A percentile compares a stretch with the other conserved stretches of the same genome.
Evolutionary conservation across 2,888 invertebrate genomes (phyloP).

Genomic region (Heliconius hortense): DNA sequence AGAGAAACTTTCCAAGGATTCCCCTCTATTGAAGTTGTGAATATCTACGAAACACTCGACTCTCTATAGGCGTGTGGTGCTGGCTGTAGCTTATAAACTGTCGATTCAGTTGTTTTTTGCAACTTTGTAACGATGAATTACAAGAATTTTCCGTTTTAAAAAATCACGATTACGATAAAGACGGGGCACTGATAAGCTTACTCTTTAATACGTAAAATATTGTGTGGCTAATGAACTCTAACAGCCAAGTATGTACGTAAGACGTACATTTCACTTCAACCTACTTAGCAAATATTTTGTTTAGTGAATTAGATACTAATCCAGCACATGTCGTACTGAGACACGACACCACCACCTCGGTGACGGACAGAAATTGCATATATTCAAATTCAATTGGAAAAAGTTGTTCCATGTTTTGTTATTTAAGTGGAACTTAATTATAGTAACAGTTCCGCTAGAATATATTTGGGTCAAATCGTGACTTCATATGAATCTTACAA

Average conservation of each 20-base stretch:
- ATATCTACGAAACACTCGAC: not conserved
- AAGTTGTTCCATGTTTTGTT: not conserved
- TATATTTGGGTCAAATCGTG: slow-evolving; percentile 1
- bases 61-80: not conserved
- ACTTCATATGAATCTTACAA: slow-evolving; percentile 1
- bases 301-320: not conserved
- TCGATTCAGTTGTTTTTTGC: not conserved
- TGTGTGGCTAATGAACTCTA: not conserved
- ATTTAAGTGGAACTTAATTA: slow-evolving; percentile 7
- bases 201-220: not conserved
- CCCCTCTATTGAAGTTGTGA: not conserved
- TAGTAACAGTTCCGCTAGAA: not conserved
- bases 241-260: not conserved
- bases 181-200: not conserved
- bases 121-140: not conserved
- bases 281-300: not conserved
- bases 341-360: not conserved
- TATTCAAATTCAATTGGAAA: not conserved
- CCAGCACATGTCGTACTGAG: not conserved
- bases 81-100: no score
- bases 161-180: not conserved
- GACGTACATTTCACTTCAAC: no score
- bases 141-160: not conserved
- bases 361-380: not conserved
- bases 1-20: not conserved